Base-by-base conservation (phyloP, 2,888 invertebrate species). In the Drosophila mercatorum region DNA sequence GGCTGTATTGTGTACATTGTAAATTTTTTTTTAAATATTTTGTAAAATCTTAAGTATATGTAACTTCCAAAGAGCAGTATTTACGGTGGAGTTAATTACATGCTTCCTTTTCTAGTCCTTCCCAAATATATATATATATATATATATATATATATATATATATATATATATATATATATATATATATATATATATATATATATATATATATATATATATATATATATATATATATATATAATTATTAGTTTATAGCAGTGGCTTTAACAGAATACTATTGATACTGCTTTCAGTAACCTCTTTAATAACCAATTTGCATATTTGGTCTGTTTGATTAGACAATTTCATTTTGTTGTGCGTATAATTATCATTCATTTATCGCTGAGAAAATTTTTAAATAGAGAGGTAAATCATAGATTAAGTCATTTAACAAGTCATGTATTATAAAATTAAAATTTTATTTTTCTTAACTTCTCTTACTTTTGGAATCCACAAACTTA, bases 21-120 rank as follows among this genome's bases (percentile, higher is more conserved):
- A 57, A 7, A 55, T 47, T 43, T 40, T 53, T 22, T 22, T 12
- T 38, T 22, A 38, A 43, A 40, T 34, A 34, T 58, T 38, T 58
- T 38, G n/a, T 28, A 47, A 47, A 17, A 36, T 47, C 38, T 12
- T 38, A 51, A 22, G 11, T 31, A 38, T 12, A 65, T 17, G 36
- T 40, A 46, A 10, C 55, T 47, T 53, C 40, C 66, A 26, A 28
- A 55, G 34, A 55, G 53, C 66, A 52, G 31, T 14, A 22, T 26
- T 40, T 34, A 10, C 31, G 22, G 11, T 47, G 14, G 22, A 8
- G 38, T 38, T 17, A 47, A 47, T 34, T 28, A 53, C 14, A 67
- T 47, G 66, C 66, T 67, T 67, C 55, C 66, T 55, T 65, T 36
- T 34, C 31, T 46, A 46, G 46, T 53, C 47, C 53, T 66, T 65